Conservation (phyloP, 2,888 invertebrate species). For the Nycteola revayana region DNA sequence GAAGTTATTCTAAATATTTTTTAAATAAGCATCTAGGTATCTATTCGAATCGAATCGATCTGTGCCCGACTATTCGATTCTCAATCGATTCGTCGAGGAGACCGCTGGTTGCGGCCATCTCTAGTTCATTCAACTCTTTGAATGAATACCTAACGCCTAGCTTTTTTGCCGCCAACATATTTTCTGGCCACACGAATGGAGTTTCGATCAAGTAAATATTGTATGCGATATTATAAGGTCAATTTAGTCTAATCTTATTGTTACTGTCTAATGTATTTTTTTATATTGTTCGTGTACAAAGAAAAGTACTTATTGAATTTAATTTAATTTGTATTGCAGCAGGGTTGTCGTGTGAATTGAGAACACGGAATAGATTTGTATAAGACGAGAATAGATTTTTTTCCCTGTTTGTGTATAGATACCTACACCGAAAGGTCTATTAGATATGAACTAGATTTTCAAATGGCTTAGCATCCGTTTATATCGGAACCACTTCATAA, state of each 20-base stretch:
- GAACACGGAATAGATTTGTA: no score
- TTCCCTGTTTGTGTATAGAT: no score
- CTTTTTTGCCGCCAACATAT: slow-evolving; percentile 22
- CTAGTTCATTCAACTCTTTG: slow-evolving; percentile 36
- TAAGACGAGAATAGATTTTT: no score
- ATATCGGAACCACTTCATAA: no score
- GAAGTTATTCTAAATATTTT: slow-evolving; percentile 36
- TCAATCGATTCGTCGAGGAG: slow-evolving; percentile 66
- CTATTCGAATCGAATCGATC: slow-evolving; percentile 50
- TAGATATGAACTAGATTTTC: no score
- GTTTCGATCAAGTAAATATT: slow-evolving; percentile 27
- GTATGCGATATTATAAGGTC: slow-evolving; percentile 17
- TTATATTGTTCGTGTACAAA: no score
- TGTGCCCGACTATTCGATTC: slow-evolving; percentile 60
- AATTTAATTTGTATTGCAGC: no score
- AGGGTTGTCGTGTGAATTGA: no score
- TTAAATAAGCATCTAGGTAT: slow-evolving; percentile 36
- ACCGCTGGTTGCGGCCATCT: slow-evolving; percentile 31
- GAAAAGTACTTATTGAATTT: no score
- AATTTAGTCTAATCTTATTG: slow-evolving; percentile 16
- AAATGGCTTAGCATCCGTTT: no score
- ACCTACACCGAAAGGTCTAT: no score
- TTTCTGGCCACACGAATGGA: slow-evolving; percentile 18
- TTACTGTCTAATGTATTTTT: slow-evolving; percentile 7
- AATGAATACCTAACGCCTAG: slow-evolving; percentile 30